These are phyloP conservation scores for Myotis vivesi DNA, from an alignment of 2,797 vertebrate species.

Conservation along the genomic window DNA sequence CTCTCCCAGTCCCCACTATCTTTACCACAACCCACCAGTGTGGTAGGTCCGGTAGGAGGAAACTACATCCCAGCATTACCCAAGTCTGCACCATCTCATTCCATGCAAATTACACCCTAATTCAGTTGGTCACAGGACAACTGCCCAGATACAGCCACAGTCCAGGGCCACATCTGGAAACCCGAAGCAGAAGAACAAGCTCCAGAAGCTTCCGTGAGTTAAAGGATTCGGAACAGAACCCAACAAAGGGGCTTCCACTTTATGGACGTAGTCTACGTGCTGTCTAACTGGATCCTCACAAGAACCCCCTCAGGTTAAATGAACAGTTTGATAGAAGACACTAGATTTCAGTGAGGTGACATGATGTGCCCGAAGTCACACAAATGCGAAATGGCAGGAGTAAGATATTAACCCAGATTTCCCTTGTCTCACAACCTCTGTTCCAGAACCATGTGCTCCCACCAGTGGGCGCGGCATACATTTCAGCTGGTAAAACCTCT, in stretches of 20 bases:
- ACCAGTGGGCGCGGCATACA: background rate
- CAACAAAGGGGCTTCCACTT: background rate
- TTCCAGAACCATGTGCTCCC: background rate
- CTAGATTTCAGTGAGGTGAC: background rate
- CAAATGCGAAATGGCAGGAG: background rate
- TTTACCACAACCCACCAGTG: background rate
- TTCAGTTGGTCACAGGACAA: background rate
- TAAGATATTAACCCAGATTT: background rate
- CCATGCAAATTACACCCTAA: background rate
- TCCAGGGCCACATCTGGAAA: background rate
- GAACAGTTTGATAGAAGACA: background rate
- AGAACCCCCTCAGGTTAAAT: background rate
- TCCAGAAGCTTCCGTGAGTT: background rate
- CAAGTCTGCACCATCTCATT: background rate
- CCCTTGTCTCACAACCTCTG: background rate
- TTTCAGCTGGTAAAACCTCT: background rate
- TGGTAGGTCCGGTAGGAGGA: background rate
- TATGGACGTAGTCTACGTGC: too few species aligned
- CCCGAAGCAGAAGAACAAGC: background rate
- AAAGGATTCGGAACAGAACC: background rate
- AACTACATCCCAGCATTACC: background rate
- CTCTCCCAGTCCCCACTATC: accelerated
- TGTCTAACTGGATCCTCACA: background rate
- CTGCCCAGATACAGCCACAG: background rate
- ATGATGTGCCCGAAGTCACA: background rate